Percentiles rank a stretch among this genome's conserved stretches.
Evolutionary conservation across 2,888 invertebrate genomes (phyloP).

Genomic region (Dysmachus trigonus): DNA sequence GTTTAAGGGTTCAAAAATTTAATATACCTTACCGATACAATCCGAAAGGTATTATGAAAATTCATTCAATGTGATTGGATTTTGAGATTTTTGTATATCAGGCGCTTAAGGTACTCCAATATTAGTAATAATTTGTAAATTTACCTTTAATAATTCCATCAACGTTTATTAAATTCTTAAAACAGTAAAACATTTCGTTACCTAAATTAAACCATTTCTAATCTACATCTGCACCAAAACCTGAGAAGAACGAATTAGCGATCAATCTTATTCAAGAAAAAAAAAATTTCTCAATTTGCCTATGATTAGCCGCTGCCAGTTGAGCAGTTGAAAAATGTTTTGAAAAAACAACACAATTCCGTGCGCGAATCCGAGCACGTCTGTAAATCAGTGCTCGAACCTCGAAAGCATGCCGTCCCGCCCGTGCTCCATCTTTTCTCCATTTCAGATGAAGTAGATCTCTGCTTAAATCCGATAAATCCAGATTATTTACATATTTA

Average conservation of each 20-base stretch:
- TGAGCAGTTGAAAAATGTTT: constrained; percentile 26
- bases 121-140: no score
- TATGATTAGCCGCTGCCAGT: background rate
- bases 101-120: no score
- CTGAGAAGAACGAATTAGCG: background rate
- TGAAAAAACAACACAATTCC: constrained; percentile 13
- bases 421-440: constrained; percentile 7
- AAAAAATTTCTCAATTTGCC: background rate
- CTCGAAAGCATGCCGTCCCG: background rate
- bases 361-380: background rate
- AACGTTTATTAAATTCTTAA: no score
- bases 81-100: no score
- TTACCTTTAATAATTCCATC: no score
- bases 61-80: no score
- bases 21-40: no score
- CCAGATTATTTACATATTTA: constrained; percentile 49
- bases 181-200: background rate
- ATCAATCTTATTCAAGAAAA: background rate
- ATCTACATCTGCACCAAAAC: background rate
- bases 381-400: constrained; percentile 28
- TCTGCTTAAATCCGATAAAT: constrained; percentile 46
- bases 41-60: no score
- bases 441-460: constrained; percentile 18
- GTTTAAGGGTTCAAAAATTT: no score
- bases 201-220: background rate